Base-by-base conservation (phyloP, 2,113 vertebrate species). In the Nothoprocta pentlandii region DNA sequence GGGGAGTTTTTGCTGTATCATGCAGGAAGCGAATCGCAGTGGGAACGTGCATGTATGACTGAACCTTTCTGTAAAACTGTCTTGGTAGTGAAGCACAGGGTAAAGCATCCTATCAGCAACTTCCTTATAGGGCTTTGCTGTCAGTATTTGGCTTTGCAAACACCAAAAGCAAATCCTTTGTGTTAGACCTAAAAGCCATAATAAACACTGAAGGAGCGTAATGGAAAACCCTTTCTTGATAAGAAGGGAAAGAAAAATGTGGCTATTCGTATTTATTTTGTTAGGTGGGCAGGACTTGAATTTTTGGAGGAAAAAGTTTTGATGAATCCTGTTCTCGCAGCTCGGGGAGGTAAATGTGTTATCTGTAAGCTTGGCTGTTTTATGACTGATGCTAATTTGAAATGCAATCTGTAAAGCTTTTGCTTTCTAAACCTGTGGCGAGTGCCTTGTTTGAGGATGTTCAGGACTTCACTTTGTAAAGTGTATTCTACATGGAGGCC, bases 291-390 rank as follows among this genome's bases (percentile, higher is more conserved):
- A 67, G 10, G 36, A 15, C 49, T 19, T 56, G 42, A 81, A 42
- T 84, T 77, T 86, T n/a, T 46, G 61, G 77, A 75, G 41, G 8
- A 36, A 25, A 49, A 69, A 25, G 39, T 70, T 91, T 77, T 80
- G 54, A 46, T 9, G 4, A 14, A 51, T 4, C 0, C 0, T 11
- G 2, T 86, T 68, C 42, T 78, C 53, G 39, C 15, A 34, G 0
- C 64, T 74, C 46, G 68, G 36, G 80, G 92, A 81, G 36, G 36
- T 51, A 88, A 78, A 67, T 1, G 1, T 11, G 6, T 36, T 42
- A 44, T 30, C 26, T 80, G 30, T 84, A 46, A 64, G 30, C 82
- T 80, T 80, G 67, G 32, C 51, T 74, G 51, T 80, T 4, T 51
- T 90, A 28, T 1, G 28, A 49, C 34, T 58, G 46, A 89, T 76